Evolutionary conservation across 2,797 vertebrate species (phyloP), one percentile per base, ranked within the genome.

Genomic region (Hippoglossus hippoglossus): DNA sequence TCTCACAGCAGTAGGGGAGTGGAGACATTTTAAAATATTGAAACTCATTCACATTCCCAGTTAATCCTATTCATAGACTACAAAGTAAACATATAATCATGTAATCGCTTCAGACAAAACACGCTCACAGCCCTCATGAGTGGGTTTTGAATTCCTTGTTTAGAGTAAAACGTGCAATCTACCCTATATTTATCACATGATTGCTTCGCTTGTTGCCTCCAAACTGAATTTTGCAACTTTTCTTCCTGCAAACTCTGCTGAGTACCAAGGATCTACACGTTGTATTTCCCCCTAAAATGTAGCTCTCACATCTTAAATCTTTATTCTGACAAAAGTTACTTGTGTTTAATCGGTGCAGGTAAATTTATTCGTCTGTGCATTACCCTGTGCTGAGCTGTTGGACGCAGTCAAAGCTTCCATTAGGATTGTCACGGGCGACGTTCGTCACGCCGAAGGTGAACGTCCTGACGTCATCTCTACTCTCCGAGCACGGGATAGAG

Each of bases 321-420:
- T 21, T 50, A n/a, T 19, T 56, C 3, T 13, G 36, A 34, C 15
- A 26, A 26, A 21, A 1, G 6, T 13, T 7, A 1, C 5, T 8
- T 44, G 18, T 15, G 31, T 44, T 55, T 0, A 21, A 39, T 67
- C 12, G 15, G 3, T 31, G 18, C 2, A 10, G 5, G 21, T 1
- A 16, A 16, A 31, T n/a, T 12, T 13, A 3, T 59, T 60, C 24
- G 56, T 5, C 6, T 10, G 15, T n/a, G 1, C 44, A 44, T 88
- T 91, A 98, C 97, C 96, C 91, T 21, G 89, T 88, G 0, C 89
- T 85, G 51, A 94, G 95, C 71, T 98, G 96, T 71, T 96, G 95
- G 84, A 98, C 90, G 25, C 96, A 97, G 89, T 98, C 96, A 6
- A 98, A 97, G 80, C 97, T 97, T 15, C 96, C 96, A 15, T 98